A percentile compares a stretch with the other conserved stretches of the same genome.
Conservation (phyloP, 1,140 invertebrate genomes). For the Diabrotica undecimpunctata region DNA sequence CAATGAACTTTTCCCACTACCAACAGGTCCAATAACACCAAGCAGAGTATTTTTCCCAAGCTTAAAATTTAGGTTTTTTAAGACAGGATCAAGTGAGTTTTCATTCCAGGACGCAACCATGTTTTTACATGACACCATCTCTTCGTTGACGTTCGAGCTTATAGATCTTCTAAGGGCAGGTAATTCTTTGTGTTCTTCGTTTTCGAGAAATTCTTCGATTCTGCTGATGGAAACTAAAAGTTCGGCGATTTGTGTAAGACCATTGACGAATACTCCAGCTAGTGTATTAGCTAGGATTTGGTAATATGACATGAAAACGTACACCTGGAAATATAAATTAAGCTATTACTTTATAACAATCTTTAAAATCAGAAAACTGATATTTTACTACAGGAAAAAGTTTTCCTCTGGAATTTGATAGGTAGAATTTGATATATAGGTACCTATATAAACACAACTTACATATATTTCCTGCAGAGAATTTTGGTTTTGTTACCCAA, state of each 20-base stretch:
- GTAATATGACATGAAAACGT: constrained; percentile 62
- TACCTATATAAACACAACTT: no score
- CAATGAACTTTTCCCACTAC: constrained; percentile 56
- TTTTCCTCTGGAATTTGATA: no score
- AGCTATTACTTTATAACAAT: no score
- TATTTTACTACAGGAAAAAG: no score
- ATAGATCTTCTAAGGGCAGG: neutral
- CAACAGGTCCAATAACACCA: constrained; percentile 62
- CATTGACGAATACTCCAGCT: constrained; percentile 65
- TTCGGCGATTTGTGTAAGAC: constrained; percentile 60
- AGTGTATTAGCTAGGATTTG: constrained; percentile 60
- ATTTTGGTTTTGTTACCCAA: no score
- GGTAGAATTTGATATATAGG: no score
- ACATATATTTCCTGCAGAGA: no score
- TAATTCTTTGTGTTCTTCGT: constrained; percentile 48
- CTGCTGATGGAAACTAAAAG: constrained; percentile 57
- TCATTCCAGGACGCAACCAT: constrained; percentile 49
- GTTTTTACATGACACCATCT: constrained; percentile 40
- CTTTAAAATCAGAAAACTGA: no score
- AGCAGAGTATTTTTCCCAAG: constrained; percentile 56
- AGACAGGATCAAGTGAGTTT: constrained; percentile 36
- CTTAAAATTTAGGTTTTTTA: constrained; percentile 53
- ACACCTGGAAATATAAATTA: constrained; percentile 42
- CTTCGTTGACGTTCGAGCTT: constrained; percentile 10
- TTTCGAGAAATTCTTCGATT: constrained; percentile 53